A percentile compares a stretch with the other conserved stretches of the same genome.
Evolutionary conservation across 2,113 vertebrate species (phyloP).

Genomic region (Silurus glanis): DNA sequence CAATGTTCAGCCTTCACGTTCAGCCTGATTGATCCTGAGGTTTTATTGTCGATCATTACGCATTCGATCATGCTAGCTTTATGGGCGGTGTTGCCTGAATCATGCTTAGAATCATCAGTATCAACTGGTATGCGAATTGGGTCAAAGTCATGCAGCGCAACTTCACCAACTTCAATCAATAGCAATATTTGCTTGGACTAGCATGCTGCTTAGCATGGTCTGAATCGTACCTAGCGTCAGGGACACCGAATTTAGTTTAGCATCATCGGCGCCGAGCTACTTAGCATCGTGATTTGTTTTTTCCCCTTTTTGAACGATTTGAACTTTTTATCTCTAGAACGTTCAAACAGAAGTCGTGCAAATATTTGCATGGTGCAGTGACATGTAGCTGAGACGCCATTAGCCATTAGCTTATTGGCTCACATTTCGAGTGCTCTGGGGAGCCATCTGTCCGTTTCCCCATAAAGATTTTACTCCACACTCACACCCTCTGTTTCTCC

Average conservation of each 20-base stretch:
- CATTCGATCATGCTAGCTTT: background rate
- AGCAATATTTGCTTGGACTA: background rate
- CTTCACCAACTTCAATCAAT: background rate
- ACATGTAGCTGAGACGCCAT: slow-evolving; percentile 3
- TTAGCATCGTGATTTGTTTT: background rate
- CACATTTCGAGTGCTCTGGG: background rate
- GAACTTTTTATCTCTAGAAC: background rate
- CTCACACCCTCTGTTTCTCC: background rate
- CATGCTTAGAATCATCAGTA: background rate
- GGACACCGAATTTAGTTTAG: background rate
- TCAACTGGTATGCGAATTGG: background rate
- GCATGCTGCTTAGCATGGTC: background rate
- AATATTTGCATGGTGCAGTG: background rate
- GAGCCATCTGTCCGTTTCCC: slow-evolving; percentile 21
- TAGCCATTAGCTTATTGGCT: slow-evolving; percentile 17
- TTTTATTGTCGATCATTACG: too few species aligned
- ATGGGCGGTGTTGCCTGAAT: background rate
- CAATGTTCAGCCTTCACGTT: too few species aligned
- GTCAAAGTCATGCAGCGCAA: background rate
- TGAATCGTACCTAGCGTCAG: background rate
- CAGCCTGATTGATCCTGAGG: too few species aligned
- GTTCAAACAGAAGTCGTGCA: background rate
- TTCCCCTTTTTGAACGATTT: background rate
- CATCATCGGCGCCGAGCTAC: background rate
- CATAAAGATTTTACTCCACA: slow-evolving; percentile 5